Evolutionary conservation across 2,888 invertebrate species (phyloP).

Genomic region (Agapostemon virescens): DNA sequence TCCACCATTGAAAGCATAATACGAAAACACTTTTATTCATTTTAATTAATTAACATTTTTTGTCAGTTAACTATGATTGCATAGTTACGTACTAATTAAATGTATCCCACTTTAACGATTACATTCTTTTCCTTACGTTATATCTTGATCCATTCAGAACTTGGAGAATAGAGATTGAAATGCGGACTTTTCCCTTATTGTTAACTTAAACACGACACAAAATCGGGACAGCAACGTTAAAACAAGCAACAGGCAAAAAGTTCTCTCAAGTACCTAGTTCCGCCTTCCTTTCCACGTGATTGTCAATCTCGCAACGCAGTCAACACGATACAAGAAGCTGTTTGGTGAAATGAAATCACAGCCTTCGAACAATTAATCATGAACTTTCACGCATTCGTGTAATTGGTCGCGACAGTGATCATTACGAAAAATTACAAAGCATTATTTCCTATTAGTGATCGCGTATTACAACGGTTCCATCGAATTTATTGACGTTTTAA

Average conservation of each 20-base stretch:
- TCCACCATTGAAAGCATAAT: too few species aligned
- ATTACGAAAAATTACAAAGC: slow-evolving; percentile 6
- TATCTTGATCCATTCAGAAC: not conserved
- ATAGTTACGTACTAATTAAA: not conserved
- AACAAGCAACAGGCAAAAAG: slow-evolving; percentile 12
- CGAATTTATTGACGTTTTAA: not conserved
- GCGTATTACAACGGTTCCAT: not conserved
- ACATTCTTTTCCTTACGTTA: not conserved
- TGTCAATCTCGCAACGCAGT: slow-evolving; percentile 23
- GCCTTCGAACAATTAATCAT: slow-evolving; percentile 33
- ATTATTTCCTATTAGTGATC: slow-evolving; percentile 5
- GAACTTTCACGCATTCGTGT: slow-evolving; percentile 40
- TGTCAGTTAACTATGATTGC: not conserved
- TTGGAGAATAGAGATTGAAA: too few species aligned
- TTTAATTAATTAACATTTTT: not conserved
- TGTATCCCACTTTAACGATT: not conserved
- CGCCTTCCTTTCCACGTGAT: slow-evolving; percentile 39
- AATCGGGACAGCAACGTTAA: slow-evolving; percentile 3
- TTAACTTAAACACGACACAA: not conserved
- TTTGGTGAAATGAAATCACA: slow-evolving; percentile 27
- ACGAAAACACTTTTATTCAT: not conserved
- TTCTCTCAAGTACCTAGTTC: not conserved
- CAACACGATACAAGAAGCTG: slow-evolving; percentile 13
- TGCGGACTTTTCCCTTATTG: not conserved
- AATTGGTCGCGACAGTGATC: slow-evolving; percentile 19